Evolutionary conservation across 2,888 invertebrate genomes (phyloP), one percentile per base, ranked within the genome.

Genomic region (Pecten maximus): DNA sequence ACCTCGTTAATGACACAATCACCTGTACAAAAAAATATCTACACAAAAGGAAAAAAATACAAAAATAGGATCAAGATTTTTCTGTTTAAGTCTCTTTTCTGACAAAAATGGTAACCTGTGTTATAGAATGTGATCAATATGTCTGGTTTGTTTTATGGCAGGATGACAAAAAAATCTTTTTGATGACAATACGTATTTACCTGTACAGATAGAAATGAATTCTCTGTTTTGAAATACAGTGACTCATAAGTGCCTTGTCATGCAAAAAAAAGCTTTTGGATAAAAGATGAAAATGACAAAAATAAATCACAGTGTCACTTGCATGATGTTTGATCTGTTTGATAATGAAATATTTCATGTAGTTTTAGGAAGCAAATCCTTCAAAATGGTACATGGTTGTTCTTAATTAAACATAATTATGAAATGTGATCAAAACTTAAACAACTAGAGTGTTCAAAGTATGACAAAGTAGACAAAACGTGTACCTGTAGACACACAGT

Each of bases 61-160:
- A 28, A 35, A 28, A 74, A 74, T 74, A 74, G 74, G 74, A 74
- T 74, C 74, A 35, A 12, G 4, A 35, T 28, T 74, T 74, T 74
- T 74, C 74, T 74, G 4, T 35, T 23, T 74, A 74, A 74, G 74
- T 74, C 35, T 28, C 74, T 74, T 74, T 12, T 10, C 28, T 74
- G 74, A 74, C 60, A 60, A 28, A 60, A 60, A 28, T 74, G 35
- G 74, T 15, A 23, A 10, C 8, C 35, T 35, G 35, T 74, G 23
- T 54, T 2, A 74, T 23, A 74, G 74, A 16, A 60, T 6, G n/a
- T 6, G 35, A 74, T 74, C 74, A 74, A 74, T 74, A 23, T 10
- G 74, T 74, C 74, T 35, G 74, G n/a, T 60, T n/a, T 28, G 60
- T 74, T 74, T 8, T 74, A 74, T 74, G 74, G 74, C 74, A 74